phyloP scores from a whole-genome alignment of 1,140 invertebrate species.

The Lamellibrachia luymesi region DNA sequence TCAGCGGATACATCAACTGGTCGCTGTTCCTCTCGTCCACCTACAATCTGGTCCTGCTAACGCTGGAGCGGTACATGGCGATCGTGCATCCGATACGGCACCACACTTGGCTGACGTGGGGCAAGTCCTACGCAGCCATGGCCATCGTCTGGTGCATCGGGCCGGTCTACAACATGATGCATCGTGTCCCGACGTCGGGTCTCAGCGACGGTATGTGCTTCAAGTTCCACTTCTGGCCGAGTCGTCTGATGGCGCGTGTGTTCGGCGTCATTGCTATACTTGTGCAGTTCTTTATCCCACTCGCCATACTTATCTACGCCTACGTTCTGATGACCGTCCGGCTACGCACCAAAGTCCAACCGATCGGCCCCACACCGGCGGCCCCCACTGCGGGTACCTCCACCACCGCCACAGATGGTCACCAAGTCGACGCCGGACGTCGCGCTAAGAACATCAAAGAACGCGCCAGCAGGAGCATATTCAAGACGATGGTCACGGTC shows the following conservation, averaged over 20 bases:
- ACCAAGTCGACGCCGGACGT: not conserved
- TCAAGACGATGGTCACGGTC: slow-evolving; percentile 13
- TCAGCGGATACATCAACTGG: slow-evolving; percentile 20
- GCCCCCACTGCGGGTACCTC: not conserved
- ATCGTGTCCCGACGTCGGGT: not conserved
- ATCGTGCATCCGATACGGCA: slow-evolving; percentile 18
- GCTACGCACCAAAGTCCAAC: not conserved
- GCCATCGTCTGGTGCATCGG: slow-evolving; percentile 19
- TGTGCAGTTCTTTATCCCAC: slow-evolving; percentile 21
- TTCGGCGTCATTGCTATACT: not conserved
- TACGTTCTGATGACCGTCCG: slow-evolving; percentile 14
- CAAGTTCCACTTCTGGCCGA: slow-evolving; percentile 7
- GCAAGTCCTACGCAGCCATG: not conserved
- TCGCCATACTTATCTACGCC: slow-evolving; percentile 12
- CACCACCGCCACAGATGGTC: not conserved
- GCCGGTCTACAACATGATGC: not conserved
- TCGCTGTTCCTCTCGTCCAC: slow-evolving; percentile 21
- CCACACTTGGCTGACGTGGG: not conserved
- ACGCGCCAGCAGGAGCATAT: not conserved
- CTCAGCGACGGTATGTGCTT: slow-evolving; percentile 19
- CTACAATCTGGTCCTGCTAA: slow-evolving; percentile 22
- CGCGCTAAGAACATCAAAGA: not conserved
- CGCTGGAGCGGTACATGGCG: slow-evolving; percentile 24
- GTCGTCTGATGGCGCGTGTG: no score
- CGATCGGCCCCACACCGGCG: not conserved